Conservation (phyloP, 2,888 invertebrate genomes). For the Catonia carolina region DNA sequence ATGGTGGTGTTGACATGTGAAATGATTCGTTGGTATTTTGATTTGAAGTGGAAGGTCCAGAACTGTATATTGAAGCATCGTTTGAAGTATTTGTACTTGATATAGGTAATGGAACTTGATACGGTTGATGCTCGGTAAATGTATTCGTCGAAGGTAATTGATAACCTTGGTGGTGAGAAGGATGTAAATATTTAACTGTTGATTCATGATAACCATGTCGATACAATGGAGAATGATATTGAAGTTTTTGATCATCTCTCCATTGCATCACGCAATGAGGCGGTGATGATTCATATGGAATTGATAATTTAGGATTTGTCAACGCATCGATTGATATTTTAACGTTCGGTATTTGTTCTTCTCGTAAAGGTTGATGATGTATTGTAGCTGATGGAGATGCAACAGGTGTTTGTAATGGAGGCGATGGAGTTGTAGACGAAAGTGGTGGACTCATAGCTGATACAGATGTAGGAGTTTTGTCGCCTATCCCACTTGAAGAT, state of each 20-base stretch:
- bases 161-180: too few species aligned
- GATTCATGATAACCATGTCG: too few species aligned
- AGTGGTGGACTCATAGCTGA: conserved; percentile 22
- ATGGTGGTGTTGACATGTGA: too few species aligned
- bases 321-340: background rate
- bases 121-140: too few species aligned
- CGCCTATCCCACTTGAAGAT: conserved; percentile 21
- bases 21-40: too few species aligned
- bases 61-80: too few species aligned
- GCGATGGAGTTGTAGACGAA: conserved; percentile 22
- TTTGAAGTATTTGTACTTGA: too few species aligned
- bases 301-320: background rate
- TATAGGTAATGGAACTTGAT: too few species aligned
- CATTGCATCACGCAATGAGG: background rate
- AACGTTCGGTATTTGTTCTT: background rate
- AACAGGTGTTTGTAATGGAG: background rate
- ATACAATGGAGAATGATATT: too few species aligned
- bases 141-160: too few species aligned
- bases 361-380: conserved; percentile 10
- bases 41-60: too few species aligned
- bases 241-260: background rate
- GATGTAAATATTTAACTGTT: too few species aligned
- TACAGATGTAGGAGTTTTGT: conserved; percentile 21
- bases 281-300: background rate
- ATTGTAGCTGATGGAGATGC: conserved; percentile 17